A percentile compares a stretch with the other conserved stretches of the same genome.
These are phyloP conservation scores for Globicephala melas DNA, from an alignment of 2,113 vertebrate species.

Conservation along the genomic window DNA sequence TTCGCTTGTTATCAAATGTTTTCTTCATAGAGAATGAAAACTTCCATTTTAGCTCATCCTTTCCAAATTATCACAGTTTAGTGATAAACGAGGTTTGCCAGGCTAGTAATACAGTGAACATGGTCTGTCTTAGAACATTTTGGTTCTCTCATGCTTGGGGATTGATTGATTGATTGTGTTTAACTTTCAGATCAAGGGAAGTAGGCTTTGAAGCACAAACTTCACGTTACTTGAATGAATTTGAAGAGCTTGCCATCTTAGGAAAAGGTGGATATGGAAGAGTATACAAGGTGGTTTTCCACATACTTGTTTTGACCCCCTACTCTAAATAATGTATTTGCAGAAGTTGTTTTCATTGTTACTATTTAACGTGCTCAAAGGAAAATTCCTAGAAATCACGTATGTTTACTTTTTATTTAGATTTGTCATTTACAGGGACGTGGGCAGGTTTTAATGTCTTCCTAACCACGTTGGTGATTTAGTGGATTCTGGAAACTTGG, in stretches of 20 bases:
- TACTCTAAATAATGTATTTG: neutral
- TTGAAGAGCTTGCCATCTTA: conserved; percentile 91
- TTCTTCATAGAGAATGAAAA: neutral
- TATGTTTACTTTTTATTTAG: neutral
- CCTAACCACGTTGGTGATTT: neutral
- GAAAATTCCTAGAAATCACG: neutral
- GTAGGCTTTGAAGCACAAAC: conserved; percentile 92
- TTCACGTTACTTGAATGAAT: conserved; percentile 95
- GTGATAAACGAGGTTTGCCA: neutral
- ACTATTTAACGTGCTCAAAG: neutral
- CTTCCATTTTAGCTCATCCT: neutral
- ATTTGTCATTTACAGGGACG: neutral
- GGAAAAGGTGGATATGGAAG: conserved; percentile 96
- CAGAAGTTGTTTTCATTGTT: neutral
- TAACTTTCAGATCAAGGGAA: conserved; percentile 85
- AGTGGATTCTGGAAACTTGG: neutral
- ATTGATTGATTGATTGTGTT: conserved; percentile 23
- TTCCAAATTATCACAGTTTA: neutral
- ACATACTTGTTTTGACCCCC: neutral
- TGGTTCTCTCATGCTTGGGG: neutral
- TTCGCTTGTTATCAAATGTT: neutral
- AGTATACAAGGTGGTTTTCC: conserved; percentile 91
- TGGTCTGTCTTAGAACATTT: neutral
- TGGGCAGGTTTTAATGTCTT: neutral
- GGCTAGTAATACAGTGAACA: neutral